phyloP scores from a whole-genome alignment of 2,888 invertebrate genomes.

The Pocota personata region DNA sequence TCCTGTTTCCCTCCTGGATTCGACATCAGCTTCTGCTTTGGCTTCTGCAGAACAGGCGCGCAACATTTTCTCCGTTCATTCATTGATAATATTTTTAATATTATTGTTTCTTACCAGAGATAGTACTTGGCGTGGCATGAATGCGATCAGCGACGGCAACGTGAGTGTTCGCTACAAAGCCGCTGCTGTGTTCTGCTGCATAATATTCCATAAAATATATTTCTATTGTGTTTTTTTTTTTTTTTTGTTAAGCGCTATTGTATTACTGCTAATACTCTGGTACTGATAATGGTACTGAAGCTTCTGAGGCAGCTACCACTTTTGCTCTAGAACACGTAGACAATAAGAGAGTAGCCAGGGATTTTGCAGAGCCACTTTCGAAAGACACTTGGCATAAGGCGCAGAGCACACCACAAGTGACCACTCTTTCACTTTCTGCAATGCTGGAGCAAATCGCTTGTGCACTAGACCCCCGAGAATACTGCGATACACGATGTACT shows the following conservation, averaged over 20 bases:
- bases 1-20: neutral
- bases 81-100: conserved; percentile 58
- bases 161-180: conserved; percentile 4
- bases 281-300: neutral
- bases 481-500: conserved; percentile 1
- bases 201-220: conserved; percentile 62
- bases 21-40: neutral
- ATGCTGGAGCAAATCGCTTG: conserved; percentile 51
- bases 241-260: neutral
- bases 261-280: neutral
- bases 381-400: conserved; percentile 31
- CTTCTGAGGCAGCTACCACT: conserved; percentile 16
- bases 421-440: conserved; percentile 59
- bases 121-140: neutral
- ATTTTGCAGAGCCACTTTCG: neutral
- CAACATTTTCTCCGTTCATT: conserved; percentile 35
- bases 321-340: conserved; percentile 36
- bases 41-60: neutral
- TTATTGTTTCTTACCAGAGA: neutral
- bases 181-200: conserved; percentile 26
- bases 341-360: conserved; percentile 35
- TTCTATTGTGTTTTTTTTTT: conserved; percentile 58
- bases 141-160: conserved; percentile 18
- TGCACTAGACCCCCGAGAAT: conserved; percentile 23
- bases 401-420: conserved; percentile 54